Conservation (phyloP, 2,113 vertebrate genomes). For the Phylloscopus trochilus region DNA sequence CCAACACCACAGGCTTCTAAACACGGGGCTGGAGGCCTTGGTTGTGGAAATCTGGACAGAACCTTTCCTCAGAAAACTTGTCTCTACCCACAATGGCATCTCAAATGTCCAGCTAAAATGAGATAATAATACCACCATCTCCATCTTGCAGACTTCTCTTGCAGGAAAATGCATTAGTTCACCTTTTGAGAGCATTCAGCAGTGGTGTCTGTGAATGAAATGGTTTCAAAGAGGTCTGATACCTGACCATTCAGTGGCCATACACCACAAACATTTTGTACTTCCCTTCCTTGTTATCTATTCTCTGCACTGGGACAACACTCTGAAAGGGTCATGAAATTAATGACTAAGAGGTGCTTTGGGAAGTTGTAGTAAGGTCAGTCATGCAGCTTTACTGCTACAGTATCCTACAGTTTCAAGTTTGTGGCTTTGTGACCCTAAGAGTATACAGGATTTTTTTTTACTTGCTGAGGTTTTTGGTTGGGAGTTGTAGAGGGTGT, state of each 20-base stretch:
- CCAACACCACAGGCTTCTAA: neutral
- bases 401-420: neutral
- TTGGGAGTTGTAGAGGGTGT: neutral
- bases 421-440: neutral
- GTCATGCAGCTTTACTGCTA: neutral
- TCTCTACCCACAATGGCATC: neutral
- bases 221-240: neutral
- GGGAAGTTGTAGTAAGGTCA: neutral
- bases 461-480: neutral
- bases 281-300: neutral
- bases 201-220: neutral
- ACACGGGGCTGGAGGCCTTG: neutral
- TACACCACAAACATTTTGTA: neutral
- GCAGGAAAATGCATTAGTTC: neutral
- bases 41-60: neutral
- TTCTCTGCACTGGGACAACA: neutral
- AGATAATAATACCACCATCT: neutral
- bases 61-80: neutral
- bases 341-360: neutral
- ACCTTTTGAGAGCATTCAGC: neutral
- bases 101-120: neutral
- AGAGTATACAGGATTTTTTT: neutral
- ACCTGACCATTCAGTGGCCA: neutral
- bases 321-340: neutral
- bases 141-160: neutral